These are phyloP conservation scores for Mythimna loreyi DNA, from an alignment of 2,888 invertebrate species.

Conservation along the genomic window DNA sequence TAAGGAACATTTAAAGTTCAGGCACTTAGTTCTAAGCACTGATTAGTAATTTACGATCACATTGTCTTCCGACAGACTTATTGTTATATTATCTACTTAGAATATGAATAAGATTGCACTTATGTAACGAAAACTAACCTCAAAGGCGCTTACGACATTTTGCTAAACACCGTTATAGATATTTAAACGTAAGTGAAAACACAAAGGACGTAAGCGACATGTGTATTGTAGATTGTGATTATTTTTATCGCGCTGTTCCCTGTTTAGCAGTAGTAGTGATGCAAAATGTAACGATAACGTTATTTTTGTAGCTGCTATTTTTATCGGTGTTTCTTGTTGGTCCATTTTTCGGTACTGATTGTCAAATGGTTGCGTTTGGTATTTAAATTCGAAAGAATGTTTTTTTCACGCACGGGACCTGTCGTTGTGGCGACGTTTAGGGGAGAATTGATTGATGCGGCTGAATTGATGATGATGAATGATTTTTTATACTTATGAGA, in stretches of 20 bases:
- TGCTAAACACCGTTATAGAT: neutral
- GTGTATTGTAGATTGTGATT: constrained; percentile 23
- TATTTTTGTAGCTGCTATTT: constrained; percentile 32
- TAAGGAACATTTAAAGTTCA: constrained; percentile 24
- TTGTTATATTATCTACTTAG: constrained; percentile 4
- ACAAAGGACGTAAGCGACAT: constrained; percentile 28
- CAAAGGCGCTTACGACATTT: constrained; percentile 13
- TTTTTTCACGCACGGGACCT: too few species aligned
- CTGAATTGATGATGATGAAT: too few species aligned
- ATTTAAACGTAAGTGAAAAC: neutral
- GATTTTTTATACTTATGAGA: too few species aligned
- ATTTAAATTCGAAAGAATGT: too few species aligned
- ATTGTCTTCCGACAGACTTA: constrained; percentile 20
- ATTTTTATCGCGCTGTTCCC: constrained; percentile 22
- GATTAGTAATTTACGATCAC: constrained; percentile 29
- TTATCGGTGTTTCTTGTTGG: neutral
- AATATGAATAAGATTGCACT: constrained; percentile 32
- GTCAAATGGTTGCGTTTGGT: too few species aligned
- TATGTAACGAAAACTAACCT: constrained; percentile 1
- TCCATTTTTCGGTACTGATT: too few species aligned
- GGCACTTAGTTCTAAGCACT: neutral
- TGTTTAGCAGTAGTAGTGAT: constrained; percentile 26
- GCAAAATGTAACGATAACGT: constrained; percentile 21
- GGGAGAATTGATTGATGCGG: too few species aligned
- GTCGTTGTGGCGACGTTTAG: too few species aligned